These are phyloP conservation scores for Tetrax tetrax DNA, from an alignment of 2,113 vertebrate genomes.

Conservation along the genomic window DNA sequence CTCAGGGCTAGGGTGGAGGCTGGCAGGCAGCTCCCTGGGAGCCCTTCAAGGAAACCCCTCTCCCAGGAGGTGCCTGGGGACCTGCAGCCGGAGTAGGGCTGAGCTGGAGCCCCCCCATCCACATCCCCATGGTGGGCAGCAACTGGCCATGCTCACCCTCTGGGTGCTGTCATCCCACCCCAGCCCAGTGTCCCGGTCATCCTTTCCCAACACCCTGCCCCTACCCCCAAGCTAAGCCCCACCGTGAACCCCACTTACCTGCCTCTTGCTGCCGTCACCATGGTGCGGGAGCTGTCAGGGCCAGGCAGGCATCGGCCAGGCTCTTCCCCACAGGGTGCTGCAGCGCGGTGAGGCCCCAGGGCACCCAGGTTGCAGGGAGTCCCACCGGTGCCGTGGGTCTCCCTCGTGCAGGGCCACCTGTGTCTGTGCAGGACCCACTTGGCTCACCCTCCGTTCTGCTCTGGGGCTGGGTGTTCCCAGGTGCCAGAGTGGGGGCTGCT, in stretches of 20 bases:
- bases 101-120: too few species aligned
- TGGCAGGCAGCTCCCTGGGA: fast-evolving
- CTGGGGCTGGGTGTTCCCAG: neutral
- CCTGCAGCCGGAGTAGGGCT: fast-evolving
- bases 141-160: neutral
- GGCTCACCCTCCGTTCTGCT: fast-evolving
- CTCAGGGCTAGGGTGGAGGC: neutral
- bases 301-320: neutral
- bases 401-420: neutral
- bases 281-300: fast-evolving
- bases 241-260: neutral
- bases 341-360: fast-evolving
- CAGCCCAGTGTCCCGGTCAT: fast-evolving
- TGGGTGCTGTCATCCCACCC: neutral
- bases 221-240: too few species aligned
- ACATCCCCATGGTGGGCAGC: too few species aligned
- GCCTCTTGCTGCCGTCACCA: neutral
- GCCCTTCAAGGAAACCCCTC: neutral
- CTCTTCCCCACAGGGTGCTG: neutral
- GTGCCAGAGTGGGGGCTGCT: neutral
- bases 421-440: fast-evolving
- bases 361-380: neutral
- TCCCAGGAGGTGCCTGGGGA: neutral
- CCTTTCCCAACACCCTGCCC: fast-evolving
- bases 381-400: too few species aligned